Evolutionary conservation across 2,113 vertebrate genomes (phyloP).

Genomic region (Mesoclemmys tuberculata): DNA sequence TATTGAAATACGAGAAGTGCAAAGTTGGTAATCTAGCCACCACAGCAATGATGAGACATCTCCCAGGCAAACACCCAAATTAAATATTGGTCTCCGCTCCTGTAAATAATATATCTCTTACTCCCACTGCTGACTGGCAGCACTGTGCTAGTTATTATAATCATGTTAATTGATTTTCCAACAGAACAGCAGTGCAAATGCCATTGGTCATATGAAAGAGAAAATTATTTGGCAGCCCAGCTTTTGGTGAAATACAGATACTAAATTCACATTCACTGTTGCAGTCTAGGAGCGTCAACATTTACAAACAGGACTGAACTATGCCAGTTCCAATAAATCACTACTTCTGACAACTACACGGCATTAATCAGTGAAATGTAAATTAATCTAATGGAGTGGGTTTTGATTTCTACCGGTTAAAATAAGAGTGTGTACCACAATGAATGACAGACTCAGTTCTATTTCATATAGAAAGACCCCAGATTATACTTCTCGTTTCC

Average conservation of each 20-base stretch:
- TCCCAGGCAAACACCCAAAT: neutral
- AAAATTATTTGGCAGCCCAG: neutral
- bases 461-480: neutral
- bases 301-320: conserved; percentile 35
- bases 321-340: conserved; percentile 4
- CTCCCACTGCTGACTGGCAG: conserved; percentile 13
- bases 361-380: neutral
- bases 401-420: conserved; percentile 20
- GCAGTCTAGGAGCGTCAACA: neutral
- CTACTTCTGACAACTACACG: neutral
- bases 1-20: conserved; percentile 15
- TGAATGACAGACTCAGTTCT: neutral
- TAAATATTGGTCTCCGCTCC: conserved; percentile 9
- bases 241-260: neutral
- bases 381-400: neutral
- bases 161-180: conserved; percentile 25
- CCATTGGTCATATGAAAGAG: neutral
- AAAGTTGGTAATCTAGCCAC: neutral
- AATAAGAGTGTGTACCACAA: neutral
- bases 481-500: neutral
- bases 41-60: neutral
- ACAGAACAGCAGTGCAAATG: conserved; percentile 42
- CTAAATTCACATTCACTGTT: neutral
- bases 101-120: conserved; percentile 16
- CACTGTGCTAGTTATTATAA: conserved; percentile 8